Evolutionary conservation across 2,888 invertebrate species (phyloP), one percentile per base, ranked within the genome.

Genomic region (Diploptera punctata): DNA sequence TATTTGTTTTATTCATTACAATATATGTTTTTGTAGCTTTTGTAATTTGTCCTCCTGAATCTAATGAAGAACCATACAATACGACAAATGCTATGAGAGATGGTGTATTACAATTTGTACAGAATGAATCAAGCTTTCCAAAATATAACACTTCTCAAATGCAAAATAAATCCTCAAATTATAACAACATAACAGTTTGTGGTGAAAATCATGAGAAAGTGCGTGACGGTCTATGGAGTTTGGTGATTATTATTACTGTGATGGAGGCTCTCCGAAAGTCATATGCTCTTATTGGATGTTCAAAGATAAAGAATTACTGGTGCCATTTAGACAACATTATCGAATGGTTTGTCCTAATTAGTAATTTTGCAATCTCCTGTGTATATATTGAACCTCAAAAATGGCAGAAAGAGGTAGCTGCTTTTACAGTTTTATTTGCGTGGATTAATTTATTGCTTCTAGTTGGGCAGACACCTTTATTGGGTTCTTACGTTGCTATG

Each of bases 41-140:
- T 68, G 70, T 49, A 31, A 21, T 65, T 49, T 24, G n/a, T 65
- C 31, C 49, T 52, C 19, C 44, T 26, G 91, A 92, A 77, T 26
- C 9, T 33, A 52, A 31, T 18, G 31, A 67, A 9, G 18, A 18
- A 7, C 10, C 61, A 4, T 16, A 43, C 9, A n/a, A 24, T 13
- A 31, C 16, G 18, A 16, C 54, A 10, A 69, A 67, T 57, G 24
- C n/a, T 0, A 88, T 88, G 72, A 89, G 91, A 79, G 90, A 91
- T 62, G 90, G 2, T 16, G n/a, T n/a, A n/a, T n/a, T n/a, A n/a
- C n/a, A n/a, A n/a, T n/a, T n/a, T n/a, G n/a, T n/a, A n/a, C n/a
- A n/a, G n/a, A n/a, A n/a, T n/a, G n/a, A n/a, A n/a, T 38, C 13
- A 38, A 13, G 38, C 13, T 5, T 5, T 5, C 47, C 47, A 13